Base-by-base conservation (phyloP, 1,140 invertebrate genomes). In the Leptinotarsa texana region DNA sequence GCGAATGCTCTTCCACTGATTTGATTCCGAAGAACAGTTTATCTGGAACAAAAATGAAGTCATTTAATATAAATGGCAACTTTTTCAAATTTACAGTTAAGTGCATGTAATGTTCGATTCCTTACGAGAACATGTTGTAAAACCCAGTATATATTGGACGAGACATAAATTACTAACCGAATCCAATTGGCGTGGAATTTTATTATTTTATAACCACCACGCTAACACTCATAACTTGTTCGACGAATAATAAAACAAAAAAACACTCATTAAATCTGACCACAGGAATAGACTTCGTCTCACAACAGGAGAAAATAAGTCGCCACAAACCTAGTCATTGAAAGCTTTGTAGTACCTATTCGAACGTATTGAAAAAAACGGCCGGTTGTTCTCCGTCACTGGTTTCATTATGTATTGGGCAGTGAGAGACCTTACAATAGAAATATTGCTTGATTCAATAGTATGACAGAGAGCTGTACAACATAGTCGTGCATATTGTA, bases 401-500 rank as follows among this genome's bases (percentile, higher is more conserved):
- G 51, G 51, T 57, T 57, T 57, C 51, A 57, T 57, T 57, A 57
- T 57, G n/a, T 57, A 57, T 57, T 18, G 51, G 51, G 13, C n/a
- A 57, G 51, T 57, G 51, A 57, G 51, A 57, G 51, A 57, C 51
- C 51, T 57, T 18, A 57, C 51, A 57, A 57, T 57, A 57, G 51
- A 57, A 57, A 57, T 57, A 57, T 68, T 76, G 72, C 73, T 76
- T 76, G 73, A 76, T 57, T 57, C 51, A 57, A 66, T 74, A 63
- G 73, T 77, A 74, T 69, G 73, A 74, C 72, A 66, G 57, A 71
- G 69, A 77, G 75, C 65, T 63, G 49, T 71, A 77, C 73, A 62
- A 72, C 70, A 62, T 63, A 69, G 73, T 77, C 75, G 73, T 77
- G 75, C 73, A 69, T 70, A 68, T 63, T 74, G 75, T 69, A 67